Evolutionary conservation across 2,113 vertebrate genomes (phyloP).

Genomic region (Ramphastos sulfuratus): DNA sequence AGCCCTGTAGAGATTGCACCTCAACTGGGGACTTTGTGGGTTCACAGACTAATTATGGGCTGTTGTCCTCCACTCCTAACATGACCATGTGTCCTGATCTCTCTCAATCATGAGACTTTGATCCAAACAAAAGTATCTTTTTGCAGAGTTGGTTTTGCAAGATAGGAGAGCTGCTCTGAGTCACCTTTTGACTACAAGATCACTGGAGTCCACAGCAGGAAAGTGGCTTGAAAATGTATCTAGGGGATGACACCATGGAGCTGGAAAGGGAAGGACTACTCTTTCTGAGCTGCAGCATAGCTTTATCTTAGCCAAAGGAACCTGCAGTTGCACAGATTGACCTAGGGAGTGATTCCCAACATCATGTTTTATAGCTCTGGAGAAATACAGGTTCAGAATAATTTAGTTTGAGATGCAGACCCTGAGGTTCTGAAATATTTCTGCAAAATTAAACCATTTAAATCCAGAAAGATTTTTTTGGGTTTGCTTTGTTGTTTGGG

Average conservation of each 20-base stretch:
- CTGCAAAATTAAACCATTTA: background rate
- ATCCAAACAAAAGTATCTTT: constrained; percentile 9
- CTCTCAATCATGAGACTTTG: background rate
- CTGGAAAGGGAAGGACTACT: background rate
- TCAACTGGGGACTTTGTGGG: background rate
- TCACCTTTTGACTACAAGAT: background rate
- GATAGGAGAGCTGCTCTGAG: background rate
- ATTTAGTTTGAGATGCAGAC: background rate
- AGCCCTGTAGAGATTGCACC: background rate
- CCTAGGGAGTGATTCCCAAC: background rate
- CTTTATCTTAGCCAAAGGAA: background rate
- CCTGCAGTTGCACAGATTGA: background rate
- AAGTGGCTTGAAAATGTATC: rapidly evolving
- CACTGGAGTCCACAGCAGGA: background rate
- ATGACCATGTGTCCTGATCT: background rate
- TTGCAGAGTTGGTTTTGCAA: background rate
- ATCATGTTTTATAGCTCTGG: too few relatives aligned
- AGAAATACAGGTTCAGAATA: background rate
- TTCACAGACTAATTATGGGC: background rate
- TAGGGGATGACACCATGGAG: background rate
- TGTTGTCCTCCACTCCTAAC: background rate
- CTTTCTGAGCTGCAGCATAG: background rate
- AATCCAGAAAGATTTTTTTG: background rate
- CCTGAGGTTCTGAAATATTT: background rate
- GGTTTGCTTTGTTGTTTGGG: background rate